Base-by-base conservation (phyloP, 2,797 vertebrate genomes). In the Salmo trutta region DNA sequence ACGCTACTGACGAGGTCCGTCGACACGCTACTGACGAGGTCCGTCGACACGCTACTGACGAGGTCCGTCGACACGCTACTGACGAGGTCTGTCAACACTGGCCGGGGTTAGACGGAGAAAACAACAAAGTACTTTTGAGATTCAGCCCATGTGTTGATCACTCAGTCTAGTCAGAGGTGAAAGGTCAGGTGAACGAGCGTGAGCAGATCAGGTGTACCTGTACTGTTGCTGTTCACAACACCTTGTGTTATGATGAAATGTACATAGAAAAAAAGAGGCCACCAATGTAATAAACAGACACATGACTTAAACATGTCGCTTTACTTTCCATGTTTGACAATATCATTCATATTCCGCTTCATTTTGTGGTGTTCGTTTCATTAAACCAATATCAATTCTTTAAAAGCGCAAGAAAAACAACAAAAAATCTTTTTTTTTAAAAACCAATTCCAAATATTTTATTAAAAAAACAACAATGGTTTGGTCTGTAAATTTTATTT, bases 221-320 rank as follows among this genome's bases (percentile, higher is more conserved):
- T 75, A 47, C 36, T 66, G 54, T 27, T 66, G 24, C 54, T 68
- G 47, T 79, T 73, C 75, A 72, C 64, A 66, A 64, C 72, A 79
- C 73, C 67, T 82, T 77, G 77, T 90, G 75, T 72, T 73, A 77
- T 85, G 77, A 82, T 81, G 41, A 47, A 47, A 84, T 78, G 76
- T 92, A 87, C 84, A 92, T 89, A 90, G 84, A 83, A 80, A 84
- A 80, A 71, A 80, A 84, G 80, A 71, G 73, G 82, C 71, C 77
- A 76, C 79, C 72, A 82, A 88, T 83, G 83, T 71, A 93, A 93
- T 92, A 93, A 93, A 93, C 92, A 93, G 85, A 86, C 88, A 90
- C 90, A 91, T 85, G 64, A 85, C 88, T 88, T 88, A 82, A 76
- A 90, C 73, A 77, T 83, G 8, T 27, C 29, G 5, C 24, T 16